Evolutionary conservation across 1,140 invertebrate genomes (phyloP).

Genomic region (Leptestheria dahalacensis): DNA sequence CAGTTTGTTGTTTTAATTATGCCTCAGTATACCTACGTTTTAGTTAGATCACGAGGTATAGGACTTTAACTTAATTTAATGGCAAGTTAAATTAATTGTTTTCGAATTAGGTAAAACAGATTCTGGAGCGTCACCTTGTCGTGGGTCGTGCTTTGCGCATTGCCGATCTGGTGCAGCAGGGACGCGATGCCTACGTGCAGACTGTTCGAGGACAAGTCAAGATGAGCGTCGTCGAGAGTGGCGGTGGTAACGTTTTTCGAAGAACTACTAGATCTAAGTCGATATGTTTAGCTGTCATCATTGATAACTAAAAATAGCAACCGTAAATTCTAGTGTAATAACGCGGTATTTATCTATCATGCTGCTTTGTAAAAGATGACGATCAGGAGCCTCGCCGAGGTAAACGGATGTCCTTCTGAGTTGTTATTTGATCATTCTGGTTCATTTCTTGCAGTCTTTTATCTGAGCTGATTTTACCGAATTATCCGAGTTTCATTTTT

Average conservation of each 20-base stretch:
- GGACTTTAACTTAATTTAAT: background rate
- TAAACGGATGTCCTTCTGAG: background rate
- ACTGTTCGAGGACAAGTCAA: conserved; percentile 50
- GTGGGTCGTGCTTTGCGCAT: conserved; percentile 54
- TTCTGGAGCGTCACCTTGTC: conserved; percentile 64
- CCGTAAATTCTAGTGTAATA: background rate
- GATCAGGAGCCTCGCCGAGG: background rate
- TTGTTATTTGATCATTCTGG: too few species aligned
- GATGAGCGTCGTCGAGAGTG: conserved; percentile 50
- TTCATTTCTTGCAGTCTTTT: too few species aligned
- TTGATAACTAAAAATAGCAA: background rate
- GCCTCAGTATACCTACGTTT: too few species aligned
- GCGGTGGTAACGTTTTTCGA: conserved; percentile 46
- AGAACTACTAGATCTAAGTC: background rate
- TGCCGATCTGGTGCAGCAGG: conserved; percentile 49
- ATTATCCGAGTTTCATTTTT: too few species aligned
- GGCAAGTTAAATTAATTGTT: background rate
- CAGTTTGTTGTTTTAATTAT: too few species aligned
- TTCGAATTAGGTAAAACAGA: conserved; percentile 33
- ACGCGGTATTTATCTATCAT: conserved; percentile 12
- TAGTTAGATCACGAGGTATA: too few species aligned
- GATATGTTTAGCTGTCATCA: too few species aligned
- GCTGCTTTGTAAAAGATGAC: background rate
- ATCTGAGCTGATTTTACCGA: too few species aligned
- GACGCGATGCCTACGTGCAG: conserved; percentile 30